Conservation (phyloP, 1,140 invertebrate genomes). For the Stenopsyche tienmushanensis region DNA sequence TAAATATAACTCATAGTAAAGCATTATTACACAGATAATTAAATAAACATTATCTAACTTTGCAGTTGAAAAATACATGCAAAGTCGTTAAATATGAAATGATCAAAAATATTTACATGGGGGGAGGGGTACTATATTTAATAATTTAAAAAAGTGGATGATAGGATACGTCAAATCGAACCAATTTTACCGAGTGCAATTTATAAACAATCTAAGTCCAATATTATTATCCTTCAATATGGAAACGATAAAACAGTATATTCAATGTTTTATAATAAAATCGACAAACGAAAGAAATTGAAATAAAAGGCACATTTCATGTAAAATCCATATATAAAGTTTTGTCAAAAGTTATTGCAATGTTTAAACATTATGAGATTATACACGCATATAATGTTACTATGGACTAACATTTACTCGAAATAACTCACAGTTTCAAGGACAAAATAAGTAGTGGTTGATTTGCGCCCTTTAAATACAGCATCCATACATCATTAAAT, state of each 20-base stretch:
- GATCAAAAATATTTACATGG: conserved; percentile 40
- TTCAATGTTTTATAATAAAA: too few species aligned
- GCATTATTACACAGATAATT: conserved; percentile 35
- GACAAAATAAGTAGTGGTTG: conserved; percentile 3
- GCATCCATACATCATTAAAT: conserved; percentile 1
- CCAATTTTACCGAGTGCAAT: too few species aligned
- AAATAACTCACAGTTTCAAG: not conserved
- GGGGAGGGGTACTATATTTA: conserved; percentile 14
- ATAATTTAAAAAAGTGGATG: not conserved
- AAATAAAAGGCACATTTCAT: conserved; percentile 31
- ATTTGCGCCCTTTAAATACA: conserved; percentile 8
- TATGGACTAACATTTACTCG: not conserved
- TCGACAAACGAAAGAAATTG: not conserved
- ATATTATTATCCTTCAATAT: too few species aligned
- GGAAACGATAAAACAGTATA: too few species aligned
- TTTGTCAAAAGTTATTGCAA: not conserved
- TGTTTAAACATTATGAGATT: conserved; percentile 1
- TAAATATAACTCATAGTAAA: conserved; percentile 41
- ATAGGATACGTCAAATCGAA: not conserved
- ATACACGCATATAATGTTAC: not conserved
- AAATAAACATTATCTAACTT: conserved; percentile 39
- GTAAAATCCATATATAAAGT: not conserved
- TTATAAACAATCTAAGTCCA: too few species aligned
- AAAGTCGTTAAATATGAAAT: conserved; percentile 39
- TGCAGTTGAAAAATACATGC: conserved; percentile 36